Conservation (phyloP, 2,888 invertebrate genomes). For the Venusia cambrica region DNA sequence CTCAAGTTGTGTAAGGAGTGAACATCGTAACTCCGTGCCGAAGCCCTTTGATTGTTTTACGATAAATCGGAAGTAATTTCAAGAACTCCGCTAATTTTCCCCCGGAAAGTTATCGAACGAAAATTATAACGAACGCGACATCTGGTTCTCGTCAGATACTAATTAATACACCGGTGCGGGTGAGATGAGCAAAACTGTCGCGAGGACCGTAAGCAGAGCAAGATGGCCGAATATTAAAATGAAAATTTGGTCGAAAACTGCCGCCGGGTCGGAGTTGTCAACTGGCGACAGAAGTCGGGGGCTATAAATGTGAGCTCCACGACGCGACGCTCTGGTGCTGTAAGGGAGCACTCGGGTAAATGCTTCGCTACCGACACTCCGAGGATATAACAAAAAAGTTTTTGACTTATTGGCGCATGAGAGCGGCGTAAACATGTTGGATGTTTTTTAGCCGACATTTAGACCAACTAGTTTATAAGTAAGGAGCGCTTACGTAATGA, state of each 20-base stretch:
- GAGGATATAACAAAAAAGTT: slow-evolving; percentile 66
- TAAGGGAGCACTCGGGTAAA: slow-evolving; percentile 66
- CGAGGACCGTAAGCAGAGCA: slow-evolving; percentile 20
- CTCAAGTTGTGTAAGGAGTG: slow-evolving; percentile 39
- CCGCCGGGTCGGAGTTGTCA: slow-evolving; percentile 40
- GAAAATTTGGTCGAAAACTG: slow-evolving; percentile 4
- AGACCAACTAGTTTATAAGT: slow-evolving; percentile 55
- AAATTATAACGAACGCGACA: slow-evolving; percentile 49
- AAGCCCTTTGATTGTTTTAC: slow-evolving; percentile 52
- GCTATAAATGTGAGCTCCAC: slow-evolving; percentile 45
- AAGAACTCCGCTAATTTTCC: slow-evolving; percentile 40
- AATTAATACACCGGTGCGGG: slow-evolving; percentile 29
- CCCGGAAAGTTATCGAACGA: slow-evolving; percentile 41
- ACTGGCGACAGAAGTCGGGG: slow-evolving; percentile 44
- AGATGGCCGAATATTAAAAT: slow-evolving; percentile 7
- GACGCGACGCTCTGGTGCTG: slow-evolving; percentile 57
- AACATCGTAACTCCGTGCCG: slow-evolving; percentile 30
- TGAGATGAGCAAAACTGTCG: slow-evolving; percentile 20
- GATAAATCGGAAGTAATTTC: slow-evolving; percentile 55
- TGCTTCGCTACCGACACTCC: slow-evolving; percentile 61
- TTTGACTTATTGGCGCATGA: slow-evolving; percentile 51
- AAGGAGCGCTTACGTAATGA: slow-evolving; percentile 48
- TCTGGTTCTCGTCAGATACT: slow-evolving; percentile 32
- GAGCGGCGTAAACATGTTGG: slow-evolving; percentile 61
- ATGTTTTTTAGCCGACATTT: slow-evolving; percentile 61